Conservation (phyloP, 2,888 invertebrate genomes). For the Cecidostiba fungosa region DNA sequence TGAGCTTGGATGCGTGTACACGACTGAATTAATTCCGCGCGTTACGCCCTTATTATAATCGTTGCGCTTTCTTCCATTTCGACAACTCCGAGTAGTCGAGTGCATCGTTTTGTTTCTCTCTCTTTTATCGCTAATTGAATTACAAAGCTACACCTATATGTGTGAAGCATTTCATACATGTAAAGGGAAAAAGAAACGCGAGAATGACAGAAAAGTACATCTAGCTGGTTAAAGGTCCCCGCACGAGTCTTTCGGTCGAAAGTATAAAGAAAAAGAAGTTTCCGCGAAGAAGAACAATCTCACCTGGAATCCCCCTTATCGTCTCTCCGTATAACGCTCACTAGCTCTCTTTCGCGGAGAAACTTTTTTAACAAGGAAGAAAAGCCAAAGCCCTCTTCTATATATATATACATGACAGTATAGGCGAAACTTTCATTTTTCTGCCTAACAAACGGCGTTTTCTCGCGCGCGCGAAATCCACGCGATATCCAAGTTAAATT, state of each 20-base stretch:
- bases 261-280: conserved; percentile 50
- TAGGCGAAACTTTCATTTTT: conserved; percentile 52
- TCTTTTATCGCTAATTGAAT: conserved; percentile 7
- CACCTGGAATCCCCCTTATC: conserved; percentile 64
- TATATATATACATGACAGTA: neutral
- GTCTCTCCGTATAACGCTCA: conserved; percentile 6
- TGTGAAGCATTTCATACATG: neutral
- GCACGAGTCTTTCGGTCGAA: neutral
- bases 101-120: neutral
- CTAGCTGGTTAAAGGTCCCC: conserved; percentile 18
- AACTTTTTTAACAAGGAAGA: conserved; percentile 67
- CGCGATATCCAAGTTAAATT: conserved; percentile 8
- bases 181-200: neutral
- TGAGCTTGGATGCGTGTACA: neutral
- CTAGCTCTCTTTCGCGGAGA: neutral
- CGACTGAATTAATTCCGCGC: neutral
- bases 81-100: neutral
- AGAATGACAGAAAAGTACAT: conserved; percentile 25
- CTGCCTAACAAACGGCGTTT: conserved; percentile 54
- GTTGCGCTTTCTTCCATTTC: neutral
- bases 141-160: neutral
- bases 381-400: conserved; percentile 52
- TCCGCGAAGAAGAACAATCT: conserved; percentile 62
- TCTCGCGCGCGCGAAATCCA: no score
- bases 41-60: neutral